Evolutionary conservation across 2,113 vertebrate genomes (phyloP).

Genomic region (Ovis aries): DNA sequence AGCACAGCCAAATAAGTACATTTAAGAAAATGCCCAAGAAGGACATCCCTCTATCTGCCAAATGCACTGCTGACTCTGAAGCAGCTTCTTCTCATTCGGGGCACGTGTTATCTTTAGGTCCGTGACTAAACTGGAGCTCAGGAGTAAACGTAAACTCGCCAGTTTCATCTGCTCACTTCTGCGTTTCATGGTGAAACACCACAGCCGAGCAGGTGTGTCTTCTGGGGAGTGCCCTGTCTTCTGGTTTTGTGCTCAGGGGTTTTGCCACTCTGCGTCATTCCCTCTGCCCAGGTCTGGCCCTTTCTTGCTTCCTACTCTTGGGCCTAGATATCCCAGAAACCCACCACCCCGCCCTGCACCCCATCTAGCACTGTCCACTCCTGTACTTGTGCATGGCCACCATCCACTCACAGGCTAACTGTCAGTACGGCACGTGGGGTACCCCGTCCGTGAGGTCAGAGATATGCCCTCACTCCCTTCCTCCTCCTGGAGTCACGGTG

Average conservation of each 20-base stretch:
- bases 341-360: not conserved
- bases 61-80: not conserved
- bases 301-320: not conserved
- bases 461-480: rapidly evolving
- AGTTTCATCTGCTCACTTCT: not conserved
- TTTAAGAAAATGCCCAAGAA: not conserved
- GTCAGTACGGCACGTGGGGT: rapidly evolving
- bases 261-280: rapidly evolving
- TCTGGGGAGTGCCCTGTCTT: not conserved
- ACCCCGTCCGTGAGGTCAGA: rapidly evolving
- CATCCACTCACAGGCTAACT: not conserved
- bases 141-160: rapidly evolving
- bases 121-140: too few species aligned
- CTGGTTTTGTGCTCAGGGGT: not conserved
- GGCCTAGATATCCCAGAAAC: not conserved
- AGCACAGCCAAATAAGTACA: not conserved
- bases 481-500: not conserved
- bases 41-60: too few species aligned
- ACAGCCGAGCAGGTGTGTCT: not conserved
- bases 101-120: rapidly evolving
- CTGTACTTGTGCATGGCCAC: rapidly evolving
- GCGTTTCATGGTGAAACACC: not conserved
- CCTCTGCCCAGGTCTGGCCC: not conserved
- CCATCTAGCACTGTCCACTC: rapidly evolving
- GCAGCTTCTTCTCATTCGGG: not conserved